Conservation (phyloP, 1,140 invertebrate species). For the Euwallacea similis region DNA sequence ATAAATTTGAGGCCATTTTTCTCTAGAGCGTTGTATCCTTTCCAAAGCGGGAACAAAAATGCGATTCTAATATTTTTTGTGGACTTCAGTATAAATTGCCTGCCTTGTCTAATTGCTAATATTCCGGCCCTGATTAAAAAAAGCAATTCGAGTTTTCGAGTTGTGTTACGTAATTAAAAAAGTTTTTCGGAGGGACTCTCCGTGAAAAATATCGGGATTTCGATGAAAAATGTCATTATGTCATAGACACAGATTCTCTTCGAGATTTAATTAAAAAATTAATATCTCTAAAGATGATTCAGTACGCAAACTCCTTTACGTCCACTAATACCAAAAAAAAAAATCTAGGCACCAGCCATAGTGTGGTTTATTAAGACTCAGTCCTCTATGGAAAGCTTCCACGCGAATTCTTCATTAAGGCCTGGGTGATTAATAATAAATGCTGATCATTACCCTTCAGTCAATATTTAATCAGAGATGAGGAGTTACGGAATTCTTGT, state of each 20-base stretch:
- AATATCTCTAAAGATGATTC: no score
- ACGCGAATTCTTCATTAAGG: constrained; percentile 35
- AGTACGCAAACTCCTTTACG: no score
- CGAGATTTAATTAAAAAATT: no score
- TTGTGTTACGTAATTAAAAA: constrained; percentile 32
- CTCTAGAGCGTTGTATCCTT: constrained; percentile 47
- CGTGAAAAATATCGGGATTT: constrained; percentile 18
- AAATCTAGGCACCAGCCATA: no score
- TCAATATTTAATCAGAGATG: constrained; percentile 33
- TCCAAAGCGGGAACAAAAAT: constrained; percentile 49
- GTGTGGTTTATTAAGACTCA: no score
- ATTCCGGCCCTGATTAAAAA: constrained; percentile 38
- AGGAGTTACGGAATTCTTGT: neutral
- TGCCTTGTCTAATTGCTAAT: constrained; percentile 48
- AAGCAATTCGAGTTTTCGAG: constrained; percentile 30
- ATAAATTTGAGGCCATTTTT: constrained; percentile 51
- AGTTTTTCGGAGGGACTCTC: constrained; percentile 18
- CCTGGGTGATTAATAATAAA: constrained; percentile 29
- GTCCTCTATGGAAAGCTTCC: constrained; percentile 14
- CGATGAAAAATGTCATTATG: constrained; percentile 18
- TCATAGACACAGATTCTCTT: neutral
- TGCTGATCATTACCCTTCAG: constrained; percentile 36
- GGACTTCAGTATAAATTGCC: constrained; percentile 48
- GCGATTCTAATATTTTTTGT: constrained; percentile 48
- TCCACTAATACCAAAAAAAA: no score